These are phyloP conservation scores for Drosophila nigromelanica DNA, from an alignment of 1,140 invertebrate species.

Conservation along the genomic window DNA sequence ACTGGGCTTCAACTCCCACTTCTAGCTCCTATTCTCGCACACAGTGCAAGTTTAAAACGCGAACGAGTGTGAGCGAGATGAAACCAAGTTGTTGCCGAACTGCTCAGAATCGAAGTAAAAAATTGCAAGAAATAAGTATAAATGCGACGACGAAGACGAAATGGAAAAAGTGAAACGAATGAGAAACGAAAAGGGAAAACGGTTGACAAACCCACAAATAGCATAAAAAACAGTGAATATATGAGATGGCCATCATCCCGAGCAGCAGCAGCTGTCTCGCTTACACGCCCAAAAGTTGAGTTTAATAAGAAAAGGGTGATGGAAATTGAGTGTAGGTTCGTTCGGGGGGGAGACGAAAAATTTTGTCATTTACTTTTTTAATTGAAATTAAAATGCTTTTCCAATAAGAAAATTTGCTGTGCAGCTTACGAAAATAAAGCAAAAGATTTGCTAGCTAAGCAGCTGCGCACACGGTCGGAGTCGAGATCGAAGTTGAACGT, in stretches of 20 bases:
- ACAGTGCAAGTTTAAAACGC: constrained; percentile 28
- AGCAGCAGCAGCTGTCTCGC: constrained; percentile 47
- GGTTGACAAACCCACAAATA: constrained; percentile 73
- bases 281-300: constrained; percentile 55
- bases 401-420: constrained; percentile 66
- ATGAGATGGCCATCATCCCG: constrained; percentile 36
- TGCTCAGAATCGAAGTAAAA: constrained; percentile 72
- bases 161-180: constrained; percentile 72
- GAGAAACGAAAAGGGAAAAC: constrained; percentile 73
- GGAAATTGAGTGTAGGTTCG: constrained; percentile 12
- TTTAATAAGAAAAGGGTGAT: constrained; percentile 52
- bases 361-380: constrained; percentile 82
- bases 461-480: constrained; percentile 68
- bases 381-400: constrained; percentile 83
- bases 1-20: not conserved
- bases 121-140: constrained; percentile 79
- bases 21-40: not conserved
- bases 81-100: constrained; percentile 32
- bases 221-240: constrained; percentile 52
- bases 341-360: constrained; percentile 19
- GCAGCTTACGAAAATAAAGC: constrained; percentile 47
- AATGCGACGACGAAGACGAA: constrained; percentile 61
- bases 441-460: constrained; percentile 47
- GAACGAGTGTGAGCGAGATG: constrained; percentile 22
- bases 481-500: constrained; percentile 32